Evolutionary conservation across 2,113 vertebrate genomes (phyloP).

Genomic region (Gallinago media): DNA sequence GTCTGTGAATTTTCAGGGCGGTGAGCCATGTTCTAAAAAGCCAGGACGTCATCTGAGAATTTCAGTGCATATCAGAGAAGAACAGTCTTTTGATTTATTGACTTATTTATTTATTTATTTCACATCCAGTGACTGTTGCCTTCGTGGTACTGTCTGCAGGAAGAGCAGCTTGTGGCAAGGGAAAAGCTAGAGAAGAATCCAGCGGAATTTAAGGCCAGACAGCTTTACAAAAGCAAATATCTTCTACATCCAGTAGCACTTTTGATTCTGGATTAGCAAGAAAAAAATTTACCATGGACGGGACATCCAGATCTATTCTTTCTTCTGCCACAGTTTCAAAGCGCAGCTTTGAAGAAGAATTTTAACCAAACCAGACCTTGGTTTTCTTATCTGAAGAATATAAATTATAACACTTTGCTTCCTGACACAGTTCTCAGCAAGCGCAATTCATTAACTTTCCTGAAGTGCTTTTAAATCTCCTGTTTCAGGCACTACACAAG

Average conservation of each 20-base stretch:
- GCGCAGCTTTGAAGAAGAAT: not conserved
- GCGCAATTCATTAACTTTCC: slow-evolving; percentile 34
- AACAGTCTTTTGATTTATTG: not conserved
- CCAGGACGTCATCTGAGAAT: not conserved
- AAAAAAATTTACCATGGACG: not conserved
- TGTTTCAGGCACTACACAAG: slow-evolving; percentile 29
- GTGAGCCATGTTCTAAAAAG: not conserved
- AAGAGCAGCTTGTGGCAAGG: not conserved
- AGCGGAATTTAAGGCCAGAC: not conserved
- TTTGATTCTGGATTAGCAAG: not conserved
- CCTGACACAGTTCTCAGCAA: slow-evolving; percentile 23
- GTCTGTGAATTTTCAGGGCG: not conserved
- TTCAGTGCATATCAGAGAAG: not conserved
- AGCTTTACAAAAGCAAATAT: not conserved
- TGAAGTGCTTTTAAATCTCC: slow-evolving; percentile 55
- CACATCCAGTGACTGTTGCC: not conserved
- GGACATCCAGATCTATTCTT: not conserved
- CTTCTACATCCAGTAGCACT: not conserved
- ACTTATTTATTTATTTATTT: not conserved
- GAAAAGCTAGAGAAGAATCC: not conserved
- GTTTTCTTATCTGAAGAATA: slow-evolving; percentile 11
- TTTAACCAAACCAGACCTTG: not conserved
- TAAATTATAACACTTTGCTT: not conserved
- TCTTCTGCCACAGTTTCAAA: not conserved
- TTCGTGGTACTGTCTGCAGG: not conserved